Conservation (phyloP, 2,113 vertebrate species). For the Lates calcarifer region DNA sequence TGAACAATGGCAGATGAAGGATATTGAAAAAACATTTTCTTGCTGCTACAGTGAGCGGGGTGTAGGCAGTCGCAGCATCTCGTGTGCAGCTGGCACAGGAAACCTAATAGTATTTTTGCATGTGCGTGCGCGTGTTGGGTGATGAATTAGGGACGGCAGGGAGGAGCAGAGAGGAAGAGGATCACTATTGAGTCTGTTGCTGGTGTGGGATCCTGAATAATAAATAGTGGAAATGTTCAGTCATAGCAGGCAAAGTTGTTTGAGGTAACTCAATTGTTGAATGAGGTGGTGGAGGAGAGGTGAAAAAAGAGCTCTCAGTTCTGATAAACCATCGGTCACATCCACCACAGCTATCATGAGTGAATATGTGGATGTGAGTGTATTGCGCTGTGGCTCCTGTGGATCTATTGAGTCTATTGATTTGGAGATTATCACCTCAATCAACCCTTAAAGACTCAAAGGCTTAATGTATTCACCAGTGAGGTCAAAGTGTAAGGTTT, state of each 20-base stretch:
- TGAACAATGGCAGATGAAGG: slow-evolving; percentile 69
- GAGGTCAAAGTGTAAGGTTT: neutral
- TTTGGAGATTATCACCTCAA: neutral
- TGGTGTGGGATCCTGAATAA: slow-evolving; percentile 43
- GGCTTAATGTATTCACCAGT: neutral
- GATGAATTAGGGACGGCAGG: slow-evolving; percentile 27
- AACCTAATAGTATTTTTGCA: slow-evolving; percentile 58
- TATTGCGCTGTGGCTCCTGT: neutral
- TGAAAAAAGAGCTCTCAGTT: neutral
- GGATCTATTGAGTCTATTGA: neutral
- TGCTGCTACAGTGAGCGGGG: slow-evolving; percentile 13
- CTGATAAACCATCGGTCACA: neutral
- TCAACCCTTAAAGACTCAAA: neutral
- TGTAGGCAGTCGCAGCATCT: slow-evolving; percentile 23
- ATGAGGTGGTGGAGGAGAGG: slow-evolving; percentile 6
- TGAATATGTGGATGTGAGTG: neutral
- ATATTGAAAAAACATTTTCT: slow-evolving; percentile 74
- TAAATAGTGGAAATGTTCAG: slow-evolving; percentile 21
- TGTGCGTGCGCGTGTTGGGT: neutral
- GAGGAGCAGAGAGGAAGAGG: slow-evolving; percentile 3
- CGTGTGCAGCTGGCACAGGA: slow-evolving; percentile 59
- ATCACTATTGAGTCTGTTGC: slow-evolving; percentile 2
- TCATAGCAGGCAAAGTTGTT: slow-evolving; percentile 1
- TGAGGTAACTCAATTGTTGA: slow-evolving; percentile 8
- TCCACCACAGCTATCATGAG: neutral